Evolutionary conservation across 1,140 invertebrate genomes (phyloP).

Genomic region (Leptopilina boulardi): DNA sequence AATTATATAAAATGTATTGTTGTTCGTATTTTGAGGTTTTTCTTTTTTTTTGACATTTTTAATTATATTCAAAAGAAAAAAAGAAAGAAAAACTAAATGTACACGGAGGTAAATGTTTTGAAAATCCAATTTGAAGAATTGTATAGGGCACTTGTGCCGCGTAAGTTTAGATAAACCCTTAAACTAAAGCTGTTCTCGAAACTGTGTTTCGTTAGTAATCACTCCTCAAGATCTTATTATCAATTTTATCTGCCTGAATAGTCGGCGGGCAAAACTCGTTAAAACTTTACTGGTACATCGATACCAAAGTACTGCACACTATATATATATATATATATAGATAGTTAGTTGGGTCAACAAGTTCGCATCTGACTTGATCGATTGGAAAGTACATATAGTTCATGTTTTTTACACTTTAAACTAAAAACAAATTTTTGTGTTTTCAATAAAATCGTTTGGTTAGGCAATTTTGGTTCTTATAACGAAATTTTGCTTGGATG

Average conservation of each 20-base stretch:
- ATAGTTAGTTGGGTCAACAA: not conserved
- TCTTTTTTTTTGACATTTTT: too few species aligned
- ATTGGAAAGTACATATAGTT: not conserved
- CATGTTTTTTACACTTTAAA: slow-evolving; percentile 1
- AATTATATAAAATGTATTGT: too few species aligned
- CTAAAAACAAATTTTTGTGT: too few species aligned
- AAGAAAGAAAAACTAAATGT: too few species aligned
- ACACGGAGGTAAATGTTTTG: not conserved
- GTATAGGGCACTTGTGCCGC: not conserved
- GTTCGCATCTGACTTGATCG: slow-evolving; percentile 10
- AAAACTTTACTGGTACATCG: slow-evolving; percentile 17
- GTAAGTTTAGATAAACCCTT: slow-evolving; percentile 4
- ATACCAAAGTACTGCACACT: not conserved
- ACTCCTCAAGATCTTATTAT: slow-evolving; percentile 17
- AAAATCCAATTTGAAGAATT: slow-evolving; percentile 6
- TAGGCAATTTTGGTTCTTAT: too few species aligned
- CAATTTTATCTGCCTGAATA: slow-evolving; percentile 14
- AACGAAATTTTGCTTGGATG: too few species aligned
- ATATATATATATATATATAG: not conserved
- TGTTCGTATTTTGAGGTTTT: too few species aligned
- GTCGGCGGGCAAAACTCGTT: slow-evolving; percentile 11
- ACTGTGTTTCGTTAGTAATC: slow-evolving; percentile 17
- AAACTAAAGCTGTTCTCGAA: not conserved
- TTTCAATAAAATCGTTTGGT: too few species aligned
- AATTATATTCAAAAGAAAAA: too few species aligned